These are phyloP conservation scores for Sebastolobus alascanus DNA, from an alignment of 2,797 vertebrate species.

Conservation along the genomic window DNA sequence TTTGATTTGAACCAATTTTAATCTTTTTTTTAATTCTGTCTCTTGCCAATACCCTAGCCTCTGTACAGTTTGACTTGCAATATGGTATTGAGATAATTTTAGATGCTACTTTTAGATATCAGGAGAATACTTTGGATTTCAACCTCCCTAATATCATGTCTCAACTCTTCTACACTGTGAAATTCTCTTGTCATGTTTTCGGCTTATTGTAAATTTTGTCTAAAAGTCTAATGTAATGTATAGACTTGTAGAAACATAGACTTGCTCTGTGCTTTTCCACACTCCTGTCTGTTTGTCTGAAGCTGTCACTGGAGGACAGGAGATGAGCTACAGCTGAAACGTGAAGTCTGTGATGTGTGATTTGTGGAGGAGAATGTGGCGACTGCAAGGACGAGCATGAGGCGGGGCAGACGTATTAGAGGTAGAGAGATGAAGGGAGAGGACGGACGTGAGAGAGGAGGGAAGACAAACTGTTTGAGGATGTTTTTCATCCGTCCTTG, in stretches of 20 bases:
- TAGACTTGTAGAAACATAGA: neutral
- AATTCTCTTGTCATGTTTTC: neutral
- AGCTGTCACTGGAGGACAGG: slow-evolving; percentile 16
- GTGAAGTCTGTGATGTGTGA: slow-evolving; percentile 22
- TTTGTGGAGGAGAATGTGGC: slow-evolving; percentile 18
- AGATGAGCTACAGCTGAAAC: slow-evolving; percentile 25
- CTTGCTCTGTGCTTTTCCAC: neutral
- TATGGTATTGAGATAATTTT: neutral
- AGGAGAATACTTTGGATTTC: neutral
- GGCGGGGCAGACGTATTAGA: neutral
- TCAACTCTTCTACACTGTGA: no score
- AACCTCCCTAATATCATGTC: neutral
- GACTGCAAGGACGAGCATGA: slow-evolving; percentile 10
- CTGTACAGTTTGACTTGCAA: neutral
- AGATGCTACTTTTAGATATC: neutral
- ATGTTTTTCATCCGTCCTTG: slow-evolving; percentile 54
- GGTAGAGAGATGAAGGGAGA: neutral
- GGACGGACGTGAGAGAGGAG: slow-evolving; percentile 8
- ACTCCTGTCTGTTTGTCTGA: neutral
- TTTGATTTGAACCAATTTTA: neutral
- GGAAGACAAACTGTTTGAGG: slow-evolving; percentile 31
- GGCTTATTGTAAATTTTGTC: neutral
- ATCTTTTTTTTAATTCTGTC: no score
- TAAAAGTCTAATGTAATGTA: neutral
- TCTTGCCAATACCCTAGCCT: no score